Percentiles rank a stretch among this genome's conserved stretches.
These are phyloP conservation scores for Tapera naevia DNA, from an alignment of 2,797 vertebrate species.

Conservation along the genomic window DNA sequence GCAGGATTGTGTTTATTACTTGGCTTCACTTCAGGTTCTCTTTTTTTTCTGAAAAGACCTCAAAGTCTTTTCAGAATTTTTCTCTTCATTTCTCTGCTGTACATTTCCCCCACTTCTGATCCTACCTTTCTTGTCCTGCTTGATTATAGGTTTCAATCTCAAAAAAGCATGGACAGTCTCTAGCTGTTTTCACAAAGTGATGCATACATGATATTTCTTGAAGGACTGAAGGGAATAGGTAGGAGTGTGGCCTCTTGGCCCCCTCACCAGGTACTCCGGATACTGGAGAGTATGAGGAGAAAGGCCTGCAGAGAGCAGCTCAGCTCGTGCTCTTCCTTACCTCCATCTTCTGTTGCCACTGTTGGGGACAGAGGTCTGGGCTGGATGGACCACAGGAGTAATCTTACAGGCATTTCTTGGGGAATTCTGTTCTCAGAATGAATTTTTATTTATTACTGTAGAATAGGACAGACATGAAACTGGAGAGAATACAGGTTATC, in stretches of 20 bases:
- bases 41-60: background rate
- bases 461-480: background rate
- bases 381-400: background rate
- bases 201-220: too few species aligned
- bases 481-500: background rate
- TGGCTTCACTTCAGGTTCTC: background rate
- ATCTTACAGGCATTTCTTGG: background rate
- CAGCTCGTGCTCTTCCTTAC: background rate
- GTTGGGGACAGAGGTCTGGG: background rate
- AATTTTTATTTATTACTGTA: background rate
- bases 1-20: background rate
- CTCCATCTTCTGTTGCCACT: background rate
- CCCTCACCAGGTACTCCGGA: background rate
- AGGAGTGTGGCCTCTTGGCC: background rate
- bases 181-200: background rate
- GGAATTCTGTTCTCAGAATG: background rate
- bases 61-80: background rate
- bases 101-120: background rate
- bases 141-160: background rate
- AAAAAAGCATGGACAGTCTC: background rate
- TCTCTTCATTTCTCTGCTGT: background rate
- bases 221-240: background rate
- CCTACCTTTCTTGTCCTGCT: background rate
- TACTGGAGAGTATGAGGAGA: background rate
- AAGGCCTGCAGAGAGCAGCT: background rate